Evolutionary conservation across 2,113 vertebrate species (phyloP), one percentile per base, ranked within the genome.

Genomic region (Chascanopsetta lugubris): DNA sequence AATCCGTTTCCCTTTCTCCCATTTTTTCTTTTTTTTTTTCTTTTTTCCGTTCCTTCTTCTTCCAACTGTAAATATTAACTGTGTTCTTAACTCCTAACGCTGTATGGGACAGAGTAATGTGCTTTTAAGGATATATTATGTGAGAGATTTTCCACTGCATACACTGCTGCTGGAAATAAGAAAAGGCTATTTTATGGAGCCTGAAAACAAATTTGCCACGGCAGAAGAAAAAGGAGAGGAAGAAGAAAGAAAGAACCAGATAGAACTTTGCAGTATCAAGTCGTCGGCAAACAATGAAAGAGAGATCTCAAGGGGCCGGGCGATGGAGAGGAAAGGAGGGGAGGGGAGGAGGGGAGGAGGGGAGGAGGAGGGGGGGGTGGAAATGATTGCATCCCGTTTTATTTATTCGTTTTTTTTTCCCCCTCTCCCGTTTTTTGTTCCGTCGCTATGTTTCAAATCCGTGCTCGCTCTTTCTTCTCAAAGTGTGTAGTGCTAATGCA

Each of bases 101-200:
- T 87, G 90, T 91, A 87, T 85, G 79, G 85, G 85, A 87, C 86
- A 83, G 81, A 89, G 90, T 92, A 92, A 93, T 92, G 91, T 91
- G 90, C 91, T 93, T 93, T 92, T 93, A 93, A 93, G 89, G 89
- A 92, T 92, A 93, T 85, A 91, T 92, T 92, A 91, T 92, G 88
- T 88, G 91, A 85, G 74, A 90, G 87, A 92, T 93, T 93, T 93
- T 92, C 89, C 85, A 87, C 86, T 66, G 81, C 87, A 88, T 88
- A 88, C 80, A 86, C 76, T 80, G 82, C 80, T 58, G 85, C 88
- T 83, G 43, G 79, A 87, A 92, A 91, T 91, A 88, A 90, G 89
- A 92, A 92, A 93, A 91, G 89, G 83, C 88, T 89, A 86, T 92
- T 93, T 93, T 92, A 88, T 91, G 88, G 83, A 83, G 84, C 83